Base-by-base conservation (phyloP, 1,140 invertebrate species). In the Capitella teleta region DNA sequence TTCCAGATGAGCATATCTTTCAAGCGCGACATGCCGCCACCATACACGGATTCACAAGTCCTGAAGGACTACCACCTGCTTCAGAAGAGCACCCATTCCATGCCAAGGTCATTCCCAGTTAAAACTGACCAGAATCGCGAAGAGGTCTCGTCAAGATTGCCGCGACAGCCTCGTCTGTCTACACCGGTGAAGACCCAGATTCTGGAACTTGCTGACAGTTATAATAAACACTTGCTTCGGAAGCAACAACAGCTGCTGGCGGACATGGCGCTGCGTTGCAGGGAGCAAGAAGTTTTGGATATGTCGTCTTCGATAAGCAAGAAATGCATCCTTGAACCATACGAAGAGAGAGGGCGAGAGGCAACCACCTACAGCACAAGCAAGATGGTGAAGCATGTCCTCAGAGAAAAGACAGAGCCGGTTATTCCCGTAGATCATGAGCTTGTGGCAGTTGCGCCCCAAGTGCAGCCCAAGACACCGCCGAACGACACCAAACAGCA, bases 251-350 rank as follows among this genome's bases (percentile, higher is more conserved):
- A 58, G 32, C 52, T 62, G 28, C 47, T 62, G 21, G 36, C 54
- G 1, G 60, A 62, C 16, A 60, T 62, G 38, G 51, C 55, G 5
- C 49, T 53, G 24, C 28, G 60, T 24, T 60, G 58, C 34, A 34
- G 60, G 10, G 58, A 60, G 48, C 61, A 63, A 32, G 61, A 61
- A 28, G 47, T 58, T n/a, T n/a, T n/a, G n/a, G n/a, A n/a, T n/a
- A n/a, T n/a, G n/a, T n/a, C n/a, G n/a, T n/a, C n/a, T n/a, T n/a
- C n/a, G n/a, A n/a, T n/a, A n/a, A n/a, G n/a, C n/a, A n/a, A n/a
- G n/a, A n/a, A n/a, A n/a, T n/a, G n/a, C n/a, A n/a, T n/a, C n/a
- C n/a, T n/a, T n/a, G n/a, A n/a, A n/a, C n/a, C n/a, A n/a, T n/a
- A n/a, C n/a, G n/a, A n/a, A n/a, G n/a, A n/a, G n/a, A n/a, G n/a